A percentile compares a stretch with the other conserved stretches of the same genome.
Conservation (phyloP, 2,113 vertebrate species). For the Notothenia rossii region DNA sequence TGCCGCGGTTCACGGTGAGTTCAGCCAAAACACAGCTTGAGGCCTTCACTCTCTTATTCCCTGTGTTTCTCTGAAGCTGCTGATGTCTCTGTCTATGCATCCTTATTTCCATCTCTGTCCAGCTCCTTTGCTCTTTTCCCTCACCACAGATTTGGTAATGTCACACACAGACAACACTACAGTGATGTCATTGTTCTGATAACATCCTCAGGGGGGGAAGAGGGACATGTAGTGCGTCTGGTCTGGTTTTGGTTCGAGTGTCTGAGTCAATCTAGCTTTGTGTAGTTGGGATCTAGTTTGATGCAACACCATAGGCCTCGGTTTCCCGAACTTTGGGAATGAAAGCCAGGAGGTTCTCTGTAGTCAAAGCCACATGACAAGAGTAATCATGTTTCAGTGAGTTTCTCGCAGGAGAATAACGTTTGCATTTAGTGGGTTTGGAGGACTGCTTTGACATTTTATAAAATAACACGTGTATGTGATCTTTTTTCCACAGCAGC, state of each 20-base stretch:
- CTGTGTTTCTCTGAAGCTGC: slow-evolving; percentile 22
- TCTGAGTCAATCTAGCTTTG: slow-evolving; percentile 35
- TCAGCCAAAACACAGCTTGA: slow-evolving; percentile 83
- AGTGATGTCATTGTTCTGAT: slow-evolving; percentile 71
- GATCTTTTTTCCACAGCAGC: slow-evolving; percentile 22
- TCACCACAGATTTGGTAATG: slow-evolving; percentile 43
- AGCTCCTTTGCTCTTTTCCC: slow-evolving; percentile 6
- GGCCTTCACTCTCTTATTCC: slow-evolving; percentile 48
- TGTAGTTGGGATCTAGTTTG: slow-evolving; percentile 28
- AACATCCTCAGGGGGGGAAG: slow-evolving; percentile 30
- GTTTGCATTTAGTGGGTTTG: slow-evolving; percentile 25
- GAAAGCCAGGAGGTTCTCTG: slow-evolving; percentile 14
- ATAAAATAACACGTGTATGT: background rate
- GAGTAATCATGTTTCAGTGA: slow-evolving; percentile 22
- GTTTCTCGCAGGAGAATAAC: slow-evolving; percentile 10
- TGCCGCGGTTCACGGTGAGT: slow-evolving; percentile 83
- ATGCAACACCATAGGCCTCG: background rate
- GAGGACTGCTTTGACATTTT: slow-evolving; percentile 18
- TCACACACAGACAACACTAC: slow-evolving; percentile 44
- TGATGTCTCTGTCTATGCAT: slow-evolving; percentile 42
- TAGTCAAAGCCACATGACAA: slow-evolving; percentile 35
- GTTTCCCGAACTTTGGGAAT: slow-evolving; percentile 28
- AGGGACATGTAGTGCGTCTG: slow-evolving; percentile 68
- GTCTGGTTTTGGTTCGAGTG: slow-evolving; percentile 39
- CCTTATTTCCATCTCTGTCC: slow-evolving; percentile 35